Conservation (phyloP, 2,797 vertebrate genomes). For the Gymnothorax javanicus region DNA sequence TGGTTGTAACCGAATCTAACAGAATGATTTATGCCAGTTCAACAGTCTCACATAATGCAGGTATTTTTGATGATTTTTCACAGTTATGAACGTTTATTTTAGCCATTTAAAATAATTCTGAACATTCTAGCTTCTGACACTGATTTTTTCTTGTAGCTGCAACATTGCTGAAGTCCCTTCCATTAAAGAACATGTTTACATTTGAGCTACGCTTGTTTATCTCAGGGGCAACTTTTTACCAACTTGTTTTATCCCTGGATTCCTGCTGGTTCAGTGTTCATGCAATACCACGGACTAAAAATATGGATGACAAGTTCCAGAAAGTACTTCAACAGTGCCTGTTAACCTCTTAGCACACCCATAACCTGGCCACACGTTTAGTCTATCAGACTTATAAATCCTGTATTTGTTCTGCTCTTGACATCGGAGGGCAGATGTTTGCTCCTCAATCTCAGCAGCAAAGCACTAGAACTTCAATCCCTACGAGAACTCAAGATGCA, state of each 20-base stretch:
- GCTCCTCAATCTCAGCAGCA: not conserved
- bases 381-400: not conserved
- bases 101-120: not conserved
- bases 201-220: not conserved
- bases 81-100: not conserved
- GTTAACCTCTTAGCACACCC: not conserved
- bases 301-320: not conserved
- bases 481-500: not conserved
- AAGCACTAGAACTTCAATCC: not conserved
- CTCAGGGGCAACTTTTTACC: not conserved
- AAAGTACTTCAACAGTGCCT: not conserved
- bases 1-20: not conserved
- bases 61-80: not conserved
- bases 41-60: not conserved
- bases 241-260: not conserved
- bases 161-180: not conserved
- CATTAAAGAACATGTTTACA: not conserved
- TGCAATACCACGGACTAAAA: not conserved
- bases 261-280: not conserved
- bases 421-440: not conserved
- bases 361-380: not conserved
- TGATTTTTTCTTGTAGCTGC: not conserved
- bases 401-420: conserved; percentile 18
- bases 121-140: not conserved
- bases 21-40: not conserved